Base-by-base conservation (phyloP, 2,888 invertebrate genomes). In the Andrena minutula region DNA sequence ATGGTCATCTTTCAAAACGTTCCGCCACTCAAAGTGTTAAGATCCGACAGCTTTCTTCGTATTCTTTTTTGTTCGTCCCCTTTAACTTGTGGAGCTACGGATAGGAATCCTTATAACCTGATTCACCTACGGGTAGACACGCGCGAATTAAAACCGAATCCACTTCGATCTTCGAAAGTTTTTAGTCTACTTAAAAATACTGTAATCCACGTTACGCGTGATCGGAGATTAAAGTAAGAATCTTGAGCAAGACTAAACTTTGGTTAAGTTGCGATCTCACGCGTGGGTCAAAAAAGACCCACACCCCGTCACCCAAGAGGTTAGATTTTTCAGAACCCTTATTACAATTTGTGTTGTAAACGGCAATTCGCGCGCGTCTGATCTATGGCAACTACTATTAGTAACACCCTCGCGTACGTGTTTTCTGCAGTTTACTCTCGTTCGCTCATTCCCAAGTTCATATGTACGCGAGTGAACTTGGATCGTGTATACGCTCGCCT, bases 1-100 rank as follows among this genome's bases (percentile, higher is more conserved):
- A 1, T 4, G 12, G 4, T 0, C 10, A 41, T 41, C 16, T 41
- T 41, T 41, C 16, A 41, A 41, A 41, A 41, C 41, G 16, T 16
- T 41, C 4, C 41, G 41, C 41, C 41, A 41, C 41, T 41, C 41
- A 41, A 41, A 41, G 41, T 41, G 74, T 51, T 69, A 58, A 74
- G 49, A 47, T 72, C 63, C 26, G 41, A 80, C 76, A 80, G 61
- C n/a, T 76, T 80, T 60, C 23, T 72, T 75, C 75, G 53, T 41
- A 63, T 75, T 49, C 51, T 64, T 72, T 79, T 68, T 64, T 56
- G 70, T 71, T 68, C 35, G 3, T 60, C 51, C 35, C 20, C 8
- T 28, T 32, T 60, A 35, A 60, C 7, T 53, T 60, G 28, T 49
- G 49, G 30, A 20, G 63, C 70, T 72, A 74, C 10, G 20, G 60